Percentiles rank a stretch among this genome's conserved stretches.
These are phyloP conservation scores for Nannospalax galili DNA, from an alignment of 2,113 vertebrate genomes.

Conservation along the genomic window DNA sequence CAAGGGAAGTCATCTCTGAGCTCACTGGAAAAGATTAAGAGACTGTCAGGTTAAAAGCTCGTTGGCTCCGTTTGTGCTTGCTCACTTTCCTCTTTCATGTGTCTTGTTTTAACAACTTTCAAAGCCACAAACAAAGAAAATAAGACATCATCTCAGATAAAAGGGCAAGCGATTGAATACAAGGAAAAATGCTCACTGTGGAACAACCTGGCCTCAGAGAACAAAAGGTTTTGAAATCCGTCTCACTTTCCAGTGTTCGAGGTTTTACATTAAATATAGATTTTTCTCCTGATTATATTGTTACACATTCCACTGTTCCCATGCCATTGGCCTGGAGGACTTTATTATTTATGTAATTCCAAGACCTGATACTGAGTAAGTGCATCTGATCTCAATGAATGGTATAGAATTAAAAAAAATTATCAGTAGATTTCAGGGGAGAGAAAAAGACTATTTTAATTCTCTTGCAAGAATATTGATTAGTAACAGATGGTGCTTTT, in stretches of 20 bases:
- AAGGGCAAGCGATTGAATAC: constrained; percentile 81
- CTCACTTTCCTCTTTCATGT: constrained; percentile 78
- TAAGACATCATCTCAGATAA: constrained; percentile 81
- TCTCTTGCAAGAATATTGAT: constrained; percentile 82
- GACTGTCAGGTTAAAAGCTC: constrained; percentile 76
- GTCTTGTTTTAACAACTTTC: constrained; percentile 85
- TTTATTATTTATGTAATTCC: constrained; percentile 86
- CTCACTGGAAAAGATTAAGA: constrained; percentile 81
- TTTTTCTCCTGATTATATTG: constrained; percentile 87
- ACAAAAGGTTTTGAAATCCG: constrained; percentile 84
- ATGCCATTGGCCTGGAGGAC: constrained; percentile 85
- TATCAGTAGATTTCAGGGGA: constrained; percentile 80
- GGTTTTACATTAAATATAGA: constrained; percentile 85
- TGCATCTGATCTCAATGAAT: constrained; percentile 89
- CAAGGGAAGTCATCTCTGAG: constrained; percentile 78
- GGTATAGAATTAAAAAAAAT: constrained; percentile 80
- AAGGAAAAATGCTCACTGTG: constrained; percentile 61
- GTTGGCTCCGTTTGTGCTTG: constrained; percentile 78
- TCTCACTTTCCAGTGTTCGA: constrained; percentile 79
- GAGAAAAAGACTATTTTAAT: constrained; percentile 84
- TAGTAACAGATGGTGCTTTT: constrained; percentile 87
- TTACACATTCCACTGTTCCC: constrained; percentile 86
- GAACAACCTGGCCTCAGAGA: constrained; percentile 76
- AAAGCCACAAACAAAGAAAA: constrained; percentile 83
- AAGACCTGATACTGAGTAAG: constrained; percentile 83